Percentiles rank a stretch among this genome's conserved stretches.
Evolutionary conservation across 1,140 invertebrate species (phyloP).

Genomic region (Bombus ignitus): DNA sequence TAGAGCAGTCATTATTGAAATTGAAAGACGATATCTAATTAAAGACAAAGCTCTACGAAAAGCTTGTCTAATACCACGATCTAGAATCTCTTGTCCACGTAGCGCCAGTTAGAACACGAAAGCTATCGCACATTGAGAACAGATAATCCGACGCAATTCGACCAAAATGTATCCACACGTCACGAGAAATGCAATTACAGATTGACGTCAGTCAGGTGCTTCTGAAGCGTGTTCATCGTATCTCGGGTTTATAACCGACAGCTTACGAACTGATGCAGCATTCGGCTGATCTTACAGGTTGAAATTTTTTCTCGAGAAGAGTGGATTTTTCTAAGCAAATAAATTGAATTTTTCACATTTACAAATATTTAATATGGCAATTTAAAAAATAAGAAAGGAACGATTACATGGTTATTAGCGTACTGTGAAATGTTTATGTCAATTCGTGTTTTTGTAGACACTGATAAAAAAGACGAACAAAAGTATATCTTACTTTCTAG

Average conservation of each 20-base stretch:
- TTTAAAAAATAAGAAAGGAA: not conserved
- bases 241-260: slow-evolving; percentile 46
- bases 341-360: not conserved
- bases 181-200: slow-evolving; percentile 64
- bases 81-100: not conserved
- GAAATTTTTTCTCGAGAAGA: not conserved
- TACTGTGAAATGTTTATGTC: no score
- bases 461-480: not conserved
- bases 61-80: not conserved
- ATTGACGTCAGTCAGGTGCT: slow-evolving; percentile 64
- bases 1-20: no score
- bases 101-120: slow-evolving; percentile 27
- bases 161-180: slow-evolving; percentile 64
- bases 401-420: no score
- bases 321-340: not conserved
- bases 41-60: slow-evolving; percentile 15
- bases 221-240: slow-evolving; percentile 52
- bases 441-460: not conserved
- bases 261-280: slow-evolving; percentile 7
- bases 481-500: not conserved
- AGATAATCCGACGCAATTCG: slow-evolving; percentile 61
- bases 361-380: not conserved
- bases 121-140: slow-evolving; percentile 46
- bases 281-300: not conserved
- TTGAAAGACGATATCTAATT: slow-evolving; percentile 36